These are phyloP conservation scores for Myiotriccus ornatus DNA, from an alignment of 2,797 vertebrate species.

Conservation along the genomic window DNA sequence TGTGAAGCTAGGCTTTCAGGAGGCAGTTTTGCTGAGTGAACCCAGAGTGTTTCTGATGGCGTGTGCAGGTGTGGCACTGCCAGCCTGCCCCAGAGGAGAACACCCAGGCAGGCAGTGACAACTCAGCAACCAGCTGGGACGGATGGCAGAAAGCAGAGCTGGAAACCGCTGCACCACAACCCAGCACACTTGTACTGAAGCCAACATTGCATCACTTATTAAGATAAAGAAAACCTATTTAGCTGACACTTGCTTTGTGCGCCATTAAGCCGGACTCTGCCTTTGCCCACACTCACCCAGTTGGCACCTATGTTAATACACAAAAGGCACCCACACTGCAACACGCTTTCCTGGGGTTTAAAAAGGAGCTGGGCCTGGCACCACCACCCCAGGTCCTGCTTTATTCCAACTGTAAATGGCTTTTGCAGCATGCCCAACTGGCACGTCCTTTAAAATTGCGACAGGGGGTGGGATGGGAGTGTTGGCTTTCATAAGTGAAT, in stretches of 20 bases:
- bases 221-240: constrained; percentile 43
- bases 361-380: constrained; percentile 12
- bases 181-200: rapidly evolving
- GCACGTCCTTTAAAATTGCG: neutral
- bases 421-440: neutral
- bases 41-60: neutral
- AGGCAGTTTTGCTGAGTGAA: neutral
- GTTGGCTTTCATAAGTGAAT: constrained; percentile 9
- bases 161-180: neutral
- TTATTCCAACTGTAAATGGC: constrained; percentile 1
- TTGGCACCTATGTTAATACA: neutral
- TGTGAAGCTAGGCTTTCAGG: neutral
- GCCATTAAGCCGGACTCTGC: neutral
- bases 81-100: neutral
- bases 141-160: neutral
- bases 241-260: constrained; percentile 33
- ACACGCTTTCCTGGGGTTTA: neutral
- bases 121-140: rapidly evolving
- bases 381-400: neutral
- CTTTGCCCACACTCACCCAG: neutral
- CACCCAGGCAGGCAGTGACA: neutral
- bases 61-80: neutral
- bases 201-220: neutral
- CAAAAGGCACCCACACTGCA: neutral
- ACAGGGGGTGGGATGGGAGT: too few relatives aligned